These are phyloP conservation scores for Dufourea novaeangliae DNA, from an alignment of 1,140 invertebrate species.

Conservation along the genomic window DNA sequence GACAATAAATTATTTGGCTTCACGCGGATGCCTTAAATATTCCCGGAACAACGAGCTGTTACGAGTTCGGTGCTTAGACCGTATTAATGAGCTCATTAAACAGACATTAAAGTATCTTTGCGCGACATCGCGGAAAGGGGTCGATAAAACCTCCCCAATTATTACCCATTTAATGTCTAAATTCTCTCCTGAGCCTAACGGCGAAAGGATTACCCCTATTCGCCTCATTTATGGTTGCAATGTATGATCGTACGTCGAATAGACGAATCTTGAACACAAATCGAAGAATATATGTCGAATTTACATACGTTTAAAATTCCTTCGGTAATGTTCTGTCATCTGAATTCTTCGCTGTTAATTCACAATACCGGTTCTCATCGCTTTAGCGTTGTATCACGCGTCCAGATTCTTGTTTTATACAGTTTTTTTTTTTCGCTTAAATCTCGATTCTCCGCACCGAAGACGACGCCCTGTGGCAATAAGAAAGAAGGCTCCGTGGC, in stretches of 20 bases:
- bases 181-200: not conserved
- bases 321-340: too few relatives aligned
- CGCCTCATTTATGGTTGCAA: too few relatives aligned
- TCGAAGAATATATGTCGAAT: too few relatives aligned
- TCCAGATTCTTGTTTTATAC: too few relatives aligned
- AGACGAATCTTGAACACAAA: too few relatives aligned
- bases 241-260: too few relatives aligned
- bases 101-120: not conserved
- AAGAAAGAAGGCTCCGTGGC: not conserved
- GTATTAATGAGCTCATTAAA: conserved; percentile 20
- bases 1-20: not conserved
- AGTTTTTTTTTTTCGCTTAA: not conserved
- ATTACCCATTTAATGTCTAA: not conserved
- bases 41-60: not conserved
- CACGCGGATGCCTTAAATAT: not conserved
- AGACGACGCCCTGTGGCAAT: too few relatives aligned
- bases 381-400: too few relatives aligned
- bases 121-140: not conserved
- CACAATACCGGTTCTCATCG: too few relatives aligned
- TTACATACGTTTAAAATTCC: too few relatives aligned
- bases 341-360: too few relatives aligned
- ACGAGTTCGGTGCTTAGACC: not conserved
- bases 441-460: not conserved
- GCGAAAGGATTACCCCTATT: not conserved
- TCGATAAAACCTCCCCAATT: conserved; percentile 7